Conservation (phyloP, 2,888 invertebrate genomes). For the Chymomyza fuscimana region DNA sequence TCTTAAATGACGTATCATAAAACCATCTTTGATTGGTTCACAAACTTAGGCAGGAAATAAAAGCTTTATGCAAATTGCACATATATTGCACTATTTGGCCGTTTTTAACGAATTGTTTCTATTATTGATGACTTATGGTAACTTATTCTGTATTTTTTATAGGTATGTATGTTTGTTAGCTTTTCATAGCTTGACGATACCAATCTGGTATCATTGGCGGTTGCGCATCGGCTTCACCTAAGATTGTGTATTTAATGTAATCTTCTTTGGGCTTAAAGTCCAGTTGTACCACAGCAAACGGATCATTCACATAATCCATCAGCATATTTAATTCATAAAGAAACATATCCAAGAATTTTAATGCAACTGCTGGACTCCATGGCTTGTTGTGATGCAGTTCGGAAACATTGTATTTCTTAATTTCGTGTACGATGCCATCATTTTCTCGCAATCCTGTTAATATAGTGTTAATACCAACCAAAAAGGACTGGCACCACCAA, state of each 20-base stretch:
- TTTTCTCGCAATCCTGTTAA: constrained; percentile 42
- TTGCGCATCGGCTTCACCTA: neutral
- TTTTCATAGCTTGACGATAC: constrained; percentile 41
- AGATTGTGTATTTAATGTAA: constrained; percentile 23
- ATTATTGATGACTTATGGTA: too few species aligned
- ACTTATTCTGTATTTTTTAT: neutral
- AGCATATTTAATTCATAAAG: constrained; percentile 36
- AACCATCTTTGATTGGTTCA: too few species aligned
- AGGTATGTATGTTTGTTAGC: neutral
- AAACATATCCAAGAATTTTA: constrained; percentile 45
- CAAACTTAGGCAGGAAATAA: too few species aligned
- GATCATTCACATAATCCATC: constrained; percentile 41
- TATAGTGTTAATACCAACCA: constrained; percentile 50
- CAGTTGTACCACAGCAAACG: constrained; percentile 36
- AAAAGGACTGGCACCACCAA: constrained; percentile 62
- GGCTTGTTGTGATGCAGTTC: constrained; percentile 37
- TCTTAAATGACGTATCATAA: constrained; percentile 38
- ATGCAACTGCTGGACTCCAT: constrained; percentile 50
- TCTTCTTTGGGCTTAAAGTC: constrained; percentile 16
- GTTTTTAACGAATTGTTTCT: too few species aligned
- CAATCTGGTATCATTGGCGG: constrained; percentile 44
- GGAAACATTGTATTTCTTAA: constrained; percentile 27
- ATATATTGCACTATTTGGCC: too few species aligned
- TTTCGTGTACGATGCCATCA: constrained; percentile 26
- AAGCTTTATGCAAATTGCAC: too few species aligned